Base-by-base conservation (phyloP, 2,797 vertebrate species). In the Falco biarmicus region DNA sequence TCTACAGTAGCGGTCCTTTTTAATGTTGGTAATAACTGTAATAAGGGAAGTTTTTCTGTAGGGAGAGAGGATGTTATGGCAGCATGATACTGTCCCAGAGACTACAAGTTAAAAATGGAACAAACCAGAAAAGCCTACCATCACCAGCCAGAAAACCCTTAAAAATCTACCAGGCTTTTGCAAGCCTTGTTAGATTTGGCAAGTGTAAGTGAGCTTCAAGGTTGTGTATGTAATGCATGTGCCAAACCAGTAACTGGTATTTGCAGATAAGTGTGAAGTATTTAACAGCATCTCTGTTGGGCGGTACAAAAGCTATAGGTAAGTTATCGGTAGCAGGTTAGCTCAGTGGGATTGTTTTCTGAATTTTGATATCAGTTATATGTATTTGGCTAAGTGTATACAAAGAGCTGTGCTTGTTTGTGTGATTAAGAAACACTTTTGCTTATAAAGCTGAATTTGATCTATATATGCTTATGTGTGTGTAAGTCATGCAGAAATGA, bases 401-500 rank as follows among this genome's bases (percentile, higher is more conserved):
- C 9, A 45, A 53, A 51, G 53, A 92, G 29, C 39, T 41, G 4
- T 34, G 41, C 63, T 50, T 69, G 74, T 77, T 80, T 85, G 51
- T 79, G 31, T 78, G 71, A 85, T 87, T 61, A 85, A 70, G 51
- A 68, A 64, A 77, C 37, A 63, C 13, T 83, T 76, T 31, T 51
- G 37, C 73, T 89, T 91, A 9, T 71, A 53, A 86, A 74, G 64
- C 65, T 57, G 91, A 94, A 78, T 81, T 86, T 34, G 51, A 6
- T 75, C 68, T 61, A 9, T 84, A 34, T 76, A 12, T 90, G 31
- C 65, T 41, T 59, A 45, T 51, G 11, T 68, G 37, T 80, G 54
- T 75, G 81, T 20, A 69, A 92, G 68, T 59, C 68, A 77, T 45
- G 81, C 60, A 93, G 89, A 87, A 93, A 60, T 74, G 64, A 92